Conservation (phyloP, 2,113 vertebrate species). For the Fulica atra region DNA sequence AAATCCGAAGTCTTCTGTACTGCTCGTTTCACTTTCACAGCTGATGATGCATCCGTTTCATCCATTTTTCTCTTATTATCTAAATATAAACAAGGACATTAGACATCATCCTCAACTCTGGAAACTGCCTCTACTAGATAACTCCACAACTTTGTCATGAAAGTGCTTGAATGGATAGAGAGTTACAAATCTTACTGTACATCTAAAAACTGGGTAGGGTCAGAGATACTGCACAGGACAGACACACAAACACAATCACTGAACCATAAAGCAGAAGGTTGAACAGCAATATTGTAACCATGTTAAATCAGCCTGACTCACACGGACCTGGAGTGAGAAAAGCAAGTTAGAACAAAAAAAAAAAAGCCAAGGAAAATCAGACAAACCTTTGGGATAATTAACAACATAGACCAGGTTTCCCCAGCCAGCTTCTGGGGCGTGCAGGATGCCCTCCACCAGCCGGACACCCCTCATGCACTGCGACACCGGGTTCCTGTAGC, state of each 20-base stretch:
- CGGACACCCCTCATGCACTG: slow-evolving; percentile 98
- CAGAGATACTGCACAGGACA: not conserved
- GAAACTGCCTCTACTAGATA: not conserved
- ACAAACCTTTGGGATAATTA: slow-evolving; percentile 96
- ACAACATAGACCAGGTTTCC: slow-evolving; percentile 95
- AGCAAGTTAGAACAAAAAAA: not conserved
- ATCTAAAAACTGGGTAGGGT: not conserved
- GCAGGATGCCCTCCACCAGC: slow-evolving; percentile 92
- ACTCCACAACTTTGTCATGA: accelerated
- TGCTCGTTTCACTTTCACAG: slow-evolving; percentile 95
- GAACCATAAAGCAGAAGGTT: not conserved
- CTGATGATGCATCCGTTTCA: slow-evolving; percentile 95
- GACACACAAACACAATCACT: accelerated
- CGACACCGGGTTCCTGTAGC: slow-evolving; percentile 93
- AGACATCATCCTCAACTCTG: not conserved
- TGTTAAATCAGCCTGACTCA: accelerated
- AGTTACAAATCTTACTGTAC: not conserved
- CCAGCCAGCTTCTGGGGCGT: slow-evolving; percentile 93
- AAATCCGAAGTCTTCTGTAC: slow-evolving; percentile 97
- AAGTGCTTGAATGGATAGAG: not conserved
- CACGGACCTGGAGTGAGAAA: accelerated
- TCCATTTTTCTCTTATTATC: slow-evolving; percentile 99
- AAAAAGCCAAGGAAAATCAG: not conserved
- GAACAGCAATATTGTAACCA: accelerated
- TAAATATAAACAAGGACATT: slow-evolving; percentile 55